These are phyloP conservation scores for Zaprionus vittiger DNA, from an alignment of 1,140 invertebrate genomes.

Conservation along the genomic window DNA sequence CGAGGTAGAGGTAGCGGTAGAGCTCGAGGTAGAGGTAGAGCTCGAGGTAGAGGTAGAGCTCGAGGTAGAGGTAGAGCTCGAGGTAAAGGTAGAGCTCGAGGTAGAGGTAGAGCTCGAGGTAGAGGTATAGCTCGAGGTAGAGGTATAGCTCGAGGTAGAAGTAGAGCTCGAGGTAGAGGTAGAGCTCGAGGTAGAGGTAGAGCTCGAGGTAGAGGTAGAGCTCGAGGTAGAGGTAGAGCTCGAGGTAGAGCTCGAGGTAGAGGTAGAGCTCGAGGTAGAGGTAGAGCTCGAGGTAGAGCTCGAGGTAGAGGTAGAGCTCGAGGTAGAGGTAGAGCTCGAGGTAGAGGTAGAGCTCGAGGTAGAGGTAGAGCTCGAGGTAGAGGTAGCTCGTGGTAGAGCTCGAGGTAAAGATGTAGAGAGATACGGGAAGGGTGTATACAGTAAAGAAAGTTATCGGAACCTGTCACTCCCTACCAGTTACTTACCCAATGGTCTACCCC, in stretches of 20 bases:
- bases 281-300: neutral
- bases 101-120: neutral
- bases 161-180: too few relatives aligned
- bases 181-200: neutral
- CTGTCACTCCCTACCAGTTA: neutral
- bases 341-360: neutral
- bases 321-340: neutral
- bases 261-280: neutral
- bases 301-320: neutral
- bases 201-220: neutral
- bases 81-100: neutral
- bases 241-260: neutral
- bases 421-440: too few relatives aligned
- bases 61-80: neutral
- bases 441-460: neutral
- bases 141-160: neutral
- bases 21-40: neutral
- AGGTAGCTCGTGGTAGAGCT: neutral
- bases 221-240: neutral
- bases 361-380: neutral
- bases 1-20: neutral
- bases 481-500: slow-evolving; percentile 49
- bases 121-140: neutral
- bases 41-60: neutral
- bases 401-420: too few relatives aligned